Base-by-base conservation (phyloP, 2,113 vertebrate genomes). In the Formicarius rufipectus region DNA sequence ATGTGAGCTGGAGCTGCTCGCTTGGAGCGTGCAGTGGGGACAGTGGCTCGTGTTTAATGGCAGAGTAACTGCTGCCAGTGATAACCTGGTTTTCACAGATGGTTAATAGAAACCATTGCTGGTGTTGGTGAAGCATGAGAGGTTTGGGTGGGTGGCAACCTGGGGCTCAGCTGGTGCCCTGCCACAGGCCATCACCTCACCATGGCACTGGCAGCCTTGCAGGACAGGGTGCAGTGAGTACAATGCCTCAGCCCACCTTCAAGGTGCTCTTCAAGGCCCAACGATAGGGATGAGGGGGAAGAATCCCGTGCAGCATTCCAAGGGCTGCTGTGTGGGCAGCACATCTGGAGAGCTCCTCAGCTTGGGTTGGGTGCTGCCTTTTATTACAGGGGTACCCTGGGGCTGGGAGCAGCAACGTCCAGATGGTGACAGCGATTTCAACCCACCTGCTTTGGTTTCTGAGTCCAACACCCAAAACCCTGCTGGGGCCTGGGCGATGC, bases 1-100 rank as follows among this genome's bases (percentile, higher is more conserved):
- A 11, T 4, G 30, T 2, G 2, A 13, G 59, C 64, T 1, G 2
- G 16, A 78, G 42, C 44, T 44, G 53, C 55, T 73, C 0, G 0
- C 30, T 28, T 8, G 0, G 5, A 39, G n/a, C 2, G 0, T 42
- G 45, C 0, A 0, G 9, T 56, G 47, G 25, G 45, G 69, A 25
- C 52, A 25, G 25, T 3, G 2, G 15, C 13, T 72, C 3, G 1
- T 6, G 1, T 68, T 69, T 50, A 55, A 15, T 3, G 2, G 4
- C 68, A 58, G 45, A 33, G 23, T 49, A 37, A 22, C 52, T 28
- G 6, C 44, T 3, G 2, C 24, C 1, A 14, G 5, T 10, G 39
- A 19, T 25, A 77, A 37, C 37, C 40, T 77, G 64, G 1, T 45
- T 83, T 76, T 76, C 11, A 1, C 28, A 6, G 55, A 4, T 37